Evolutionary conservation across 2,888 invertebrate genomes (phyloP).

Genomic region (Nasonia oneida): DNA sequence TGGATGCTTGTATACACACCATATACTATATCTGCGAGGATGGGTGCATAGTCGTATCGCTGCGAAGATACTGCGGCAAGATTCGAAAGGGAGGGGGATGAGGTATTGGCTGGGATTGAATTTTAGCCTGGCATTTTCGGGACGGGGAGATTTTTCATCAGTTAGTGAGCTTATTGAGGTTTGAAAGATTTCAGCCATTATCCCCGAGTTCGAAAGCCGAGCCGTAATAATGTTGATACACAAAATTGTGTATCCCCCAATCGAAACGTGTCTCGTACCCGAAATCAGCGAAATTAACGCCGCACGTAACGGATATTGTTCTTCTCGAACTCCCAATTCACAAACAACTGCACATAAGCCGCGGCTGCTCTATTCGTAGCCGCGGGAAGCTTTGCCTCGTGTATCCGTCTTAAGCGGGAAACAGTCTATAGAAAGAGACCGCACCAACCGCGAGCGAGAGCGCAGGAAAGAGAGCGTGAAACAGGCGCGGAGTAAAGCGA

Average conservation of each 20-base stretch:
- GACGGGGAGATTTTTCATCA: neutral
- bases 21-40: neutral
- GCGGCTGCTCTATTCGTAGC: neutral
- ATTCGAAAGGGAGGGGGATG: neutral
- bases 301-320: neutral
- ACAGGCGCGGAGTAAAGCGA: neutral
- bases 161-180: neutral
- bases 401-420: neutral
- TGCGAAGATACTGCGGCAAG: neutral
- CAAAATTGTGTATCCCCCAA: neutral
- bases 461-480: constrained; percentile 29
- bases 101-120: neutral
- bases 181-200: neutral
- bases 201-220: too few relatives aligned
- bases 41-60: neutral
- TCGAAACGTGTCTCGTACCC: neutral
- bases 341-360: neutral
- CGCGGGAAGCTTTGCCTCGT: constrained; percentile 1
- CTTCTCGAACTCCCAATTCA: neutral
- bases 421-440: neutral
- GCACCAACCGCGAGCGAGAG: neutral
- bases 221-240: too few relatives aligned
- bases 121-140: neutral
- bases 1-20: neutral
- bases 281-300: neutral